Percentiles rank a stretch among this genome's conserved stretches.
These are phyloP conservation scores for Polypterus senegalus DNA, from an alignment of 2,113 vertebrate genomes.

Conservation along the genomic window DNA sequence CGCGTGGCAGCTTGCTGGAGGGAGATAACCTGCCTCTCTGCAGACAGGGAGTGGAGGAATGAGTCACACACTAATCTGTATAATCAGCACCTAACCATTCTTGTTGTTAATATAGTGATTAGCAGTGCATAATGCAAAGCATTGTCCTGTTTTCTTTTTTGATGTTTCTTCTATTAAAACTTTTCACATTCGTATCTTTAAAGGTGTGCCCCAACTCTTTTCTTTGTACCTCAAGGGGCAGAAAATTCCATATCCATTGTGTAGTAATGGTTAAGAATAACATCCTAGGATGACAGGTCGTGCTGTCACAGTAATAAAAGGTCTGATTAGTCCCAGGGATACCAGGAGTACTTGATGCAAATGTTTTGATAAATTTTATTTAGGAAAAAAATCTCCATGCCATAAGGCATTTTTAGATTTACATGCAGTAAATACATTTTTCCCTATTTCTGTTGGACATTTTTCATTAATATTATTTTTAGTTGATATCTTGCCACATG, in stretches of 20 bases:
- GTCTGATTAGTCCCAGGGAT: slow-evolving; percentile 12
- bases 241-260: slow-evolving; percentile 41
- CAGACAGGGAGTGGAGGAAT: slow-evolving; percentile 46
- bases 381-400: too few species aligned
- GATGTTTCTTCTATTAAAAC: slow-evolving; percentile 8
- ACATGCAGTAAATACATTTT: too few species aligned
- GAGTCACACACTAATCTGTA: slow-evolving; percentile 41
- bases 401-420: too few species aligned
- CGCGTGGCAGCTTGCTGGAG: slow-evolving; percentile 82
- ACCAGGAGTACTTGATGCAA: too few species aligned
- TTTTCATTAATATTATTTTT: too few species aligned
- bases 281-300: slow-evolving; percentile 38
- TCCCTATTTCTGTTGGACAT: too few species aligned
- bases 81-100: slow-evolving; percentile 51
- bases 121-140: slow-evolving; percentile 39
- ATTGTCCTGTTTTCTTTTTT: slow-evolving; percentile 31
- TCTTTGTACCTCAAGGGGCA: slow-evolving; percentile 44
- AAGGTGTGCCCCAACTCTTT: slow-evolving; percentile 38
- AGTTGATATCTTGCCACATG: too few species aligned
- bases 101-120: slow-evolving; percentile 36
- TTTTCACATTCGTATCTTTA: slow-evolving; percentile 21
- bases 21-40: slow-evolving; percentile 50
- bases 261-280: slow-evolving; percentile 38
- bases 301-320: slow-evolving; percentile 38
- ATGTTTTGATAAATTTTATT: too few species aligned